Evolutionary conservation across 2,797 vertebrate species (phyloP), one percentile per base, ranked within the genome.

Genomic region (Danio aesculapii): DNA sequence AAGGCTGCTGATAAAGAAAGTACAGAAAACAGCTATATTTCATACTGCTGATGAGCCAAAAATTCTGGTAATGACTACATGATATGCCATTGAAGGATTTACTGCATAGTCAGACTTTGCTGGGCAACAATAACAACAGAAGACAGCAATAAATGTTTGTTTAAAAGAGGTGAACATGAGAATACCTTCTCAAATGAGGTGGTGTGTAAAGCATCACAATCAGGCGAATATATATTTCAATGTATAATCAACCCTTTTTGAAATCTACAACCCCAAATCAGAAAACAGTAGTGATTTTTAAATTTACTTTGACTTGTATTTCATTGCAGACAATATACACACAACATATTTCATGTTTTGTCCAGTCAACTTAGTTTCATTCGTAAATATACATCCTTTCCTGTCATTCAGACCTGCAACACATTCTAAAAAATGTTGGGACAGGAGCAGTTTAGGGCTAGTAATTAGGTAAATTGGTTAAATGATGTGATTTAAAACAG

Each of bases 1-100:
- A 79, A 78, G 16, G 7, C 16, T 50, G 39, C 46, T 39, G 12
- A 70, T 52, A 69, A 44, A 44, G 17, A 41, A 52, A 53, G 47
- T 13, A 53, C 58, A 21, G 77, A 63, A 53, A 52, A 61, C 14
- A 61, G 67, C 47, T 53, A 71, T 79, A 17, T 12, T 46, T 79
- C 47, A 62, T 8, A 6, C 39, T 62, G 57, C 30, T 46, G 67
- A 61, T 62, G 57, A 62, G 77, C 47, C 77, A 52, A 79, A 63
- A 43, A 21, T 3, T 46, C 62, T 46, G 30, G 17, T 44, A 79
- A 71, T 62, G 52, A 52, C 46, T 12, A 14, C 17, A 79, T 50
- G 8, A 70, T 61, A 50, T 46, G 39, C 17, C 77, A 70, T 11
- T 52, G 47, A 50, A 50, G 47, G 62, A 61, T 79, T 59, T 11